Conservation (phyloP, 2,113 vertebrate genomes). For the Machaerirhynchus nigripectus region DNA sequence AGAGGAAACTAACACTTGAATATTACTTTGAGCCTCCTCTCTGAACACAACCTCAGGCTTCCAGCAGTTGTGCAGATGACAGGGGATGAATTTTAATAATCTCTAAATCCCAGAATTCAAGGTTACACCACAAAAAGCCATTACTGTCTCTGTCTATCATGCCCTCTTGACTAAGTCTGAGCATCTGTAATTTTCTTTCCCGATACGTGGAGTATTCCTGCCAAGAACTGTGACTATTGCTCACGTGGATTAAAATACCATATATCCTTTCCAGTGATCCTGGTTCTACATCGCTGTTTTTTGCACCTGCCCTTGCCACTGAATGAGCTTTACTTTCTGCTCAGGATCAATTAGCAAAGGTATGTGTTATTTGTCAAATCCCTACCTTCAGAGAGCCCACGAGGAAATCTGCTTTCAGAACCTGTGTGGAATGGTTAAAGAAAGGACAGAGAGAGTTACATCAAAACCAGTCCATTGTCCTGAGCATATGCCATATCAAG, state of each 20-base stretch:
- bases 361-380: background rate
- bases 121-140: background rate
- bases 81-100: background rate
- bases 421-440: background rate
- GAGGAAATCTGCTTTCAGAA: background rate
- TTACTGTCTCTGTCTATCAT: background rate
- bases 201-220: fast-evolving
- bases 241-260: background rate
- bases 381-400: conserved; percentile 44
- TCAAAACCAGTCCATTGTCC: background rate
- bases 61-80: background rate
- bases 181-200: background rate
- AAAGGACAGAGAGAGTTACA: background rate
- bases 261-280: background rate
- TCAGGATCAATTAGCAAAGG: background rate
- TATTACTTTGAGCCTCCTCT: background rate
- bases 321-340: background rate
- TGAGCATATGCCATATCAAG: background rate
- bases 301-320: background rate
- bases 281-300: background rate
- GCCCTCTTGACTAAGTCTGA: background rate
- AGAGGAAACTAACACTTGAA: background rate
- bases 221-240: background rate
- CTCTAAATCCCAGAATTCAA: background rate
- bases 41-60: background rate